Evolutionary conservation across 2,888 invertebrate genomes (phyloP), one percentile per base, ranked within the genome.

Genomic region (Mesochorus sp.): DNA sequence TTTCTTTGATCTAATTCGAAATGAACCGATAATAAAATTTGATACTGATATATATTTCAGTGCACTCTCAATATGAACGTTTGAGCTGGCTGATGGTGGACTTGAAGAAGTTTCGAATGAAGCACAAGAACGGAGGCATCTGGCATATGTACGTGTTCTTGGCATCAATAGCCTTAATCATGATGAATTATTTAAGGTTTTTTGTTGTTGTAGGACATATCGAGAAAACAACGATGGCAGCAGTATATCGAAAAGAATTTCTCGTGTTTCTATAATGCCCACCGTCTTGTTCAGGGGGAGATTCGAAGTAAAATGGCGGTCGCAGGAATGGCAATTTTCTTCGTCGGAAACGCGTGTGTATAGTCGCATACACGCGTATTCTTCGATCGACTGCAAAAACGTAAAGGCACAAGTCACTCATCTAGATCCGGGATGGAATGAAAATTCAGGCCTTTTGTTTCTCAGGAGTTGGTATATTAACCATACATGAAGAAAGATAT

Each of bases 161-260:
- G 81, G 79, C 79, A 80, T 80, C 80, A 62, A 80, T 80, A 80
- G 73, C 59, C 59, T 59, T 61, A 31, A 55, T 74, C 51, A 47
- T 49, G 37, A 47, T 86, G 81, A 86, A 86, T 86, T 80, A 86
- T 86, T 86, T 37, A 86, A 66, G 21, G 42, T 76, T 79, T 80
- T 85, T 78, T 76, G 79, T 47, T 76, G 79, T 47, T 55, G 12
- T 19, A 26, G 47, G 53, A 49, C 31, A 42, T 39, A 34, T 14
- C 31, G 10, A 28, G 42, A 26, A 53, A 24, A 74, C 37, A 14
- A 47, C 55, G 59, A 64, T 61, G 68, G 17, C 62, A 12, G 26
- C 26, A 26, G 14, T 28, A 31, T 51, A 72, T 19, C 0, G n/a
- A 24, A 17, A 62, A 28, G 76, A 67, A 53, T 31, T 39, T 53